Evolutionary conservation across 2,888 invertebrate species (phyloP), one percentile per base, ranked within the genome.

Genomic region (Ormia ochracea): DNA sequence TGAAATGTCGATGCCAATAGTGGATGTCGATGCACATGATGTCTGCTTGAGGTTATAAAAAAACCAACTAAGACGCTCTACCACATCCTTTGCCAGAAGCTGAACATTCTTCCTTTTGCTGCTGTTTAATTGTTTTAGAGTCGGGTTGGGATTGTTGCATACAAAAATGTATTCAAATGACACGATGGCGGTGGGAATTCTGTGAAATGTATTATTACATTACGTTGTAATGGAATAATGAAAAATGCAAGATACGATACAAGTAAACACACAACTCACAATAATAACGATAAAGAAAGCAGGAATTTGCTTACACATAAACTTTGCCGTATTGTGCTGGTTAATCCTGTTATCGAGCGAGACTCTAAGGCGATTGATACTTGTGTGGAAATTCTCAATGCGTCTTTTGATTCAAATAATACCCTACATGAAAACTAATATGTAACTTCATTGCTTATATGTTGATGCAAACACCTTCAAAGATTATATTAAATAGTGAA

Each of bases 71-170:
- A 5, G 6, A 17, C 10, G 43, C 54, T 7, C 28, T 58, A 52
- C 19, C 28, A 54, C 54, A 76, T 70, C 56, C 76, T 28, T 56
- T 76, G 54, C 56, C 31, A 48, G 61, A 33, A 69, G 76, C 63
- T 48, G 33, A 9, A 7, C 12, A 43, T n/a, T 54, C 36, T 45
- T 14, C 9, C 43, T 26, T 28, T 83, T 84, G n/a, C n/a, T 83
- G 82, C 82, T 88, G 87, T 88, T 89, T 89, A 89, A 89, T 89
- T 89, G 88, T 87, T 89, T 87, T 84, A 86, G 83, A 85, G 86
- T 85, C 88, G 86, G 87, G 85, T 87, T 84, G 83, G 79, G 80
- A 85, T 84, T 85, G 84, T 83, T 77, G 19, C 56, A 58, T 63
- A 12, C 19, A 7, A 26, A 28, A 0, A 36, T n/a, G 33, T 33